Percentiles rank a stretch among this genome's conserved stretches.
Conservation (phyloP, 1,140 invertebrate species). For the Drosophila setifemur region DNA sequence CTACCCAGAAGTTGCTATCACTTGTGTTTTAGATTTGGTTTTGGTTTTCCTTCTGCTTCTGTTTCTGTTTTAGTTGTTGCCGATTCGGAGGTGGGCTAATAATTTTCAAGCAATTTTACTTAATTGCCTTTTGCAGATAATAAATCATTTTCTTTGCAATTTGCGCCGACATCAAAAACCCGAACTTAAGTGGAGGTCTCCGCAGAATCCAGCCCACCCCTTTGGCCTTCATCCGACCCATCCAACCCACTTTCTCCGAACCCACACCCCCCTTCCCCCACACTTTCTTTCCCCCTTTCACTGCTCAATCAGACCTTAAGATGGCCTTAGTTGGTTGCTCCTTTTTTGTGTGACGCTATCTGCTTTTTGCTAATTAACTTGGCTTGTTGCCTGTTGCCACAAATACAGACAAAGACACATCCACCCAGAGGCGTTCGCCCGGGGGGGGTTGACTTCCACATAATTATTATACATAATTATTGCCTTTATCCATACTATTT, state of each 20-base stretch:
- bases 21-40: slow-evolving; percentile 5
- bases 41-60: slow-evolving; percentile 10
- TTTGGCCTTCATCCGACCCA: background rate
- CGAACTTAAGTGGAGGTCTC: slow-evolving; percentile 41
- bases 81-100: slow-evolving; percentile 26
- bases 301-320: slow-evolving; percentile 41
- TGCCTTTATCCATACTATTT: no score
- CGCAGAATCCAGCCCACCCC: slow-evolving; percentile 15
- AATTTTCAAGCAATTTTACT: slow-evolving; percentile 74
- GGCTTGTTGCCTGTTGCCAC: slow-evolving; percentile 60
- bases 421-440: slow-evolving; percentile 7
- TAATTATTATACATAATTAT: no score
- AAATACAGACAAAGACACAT: slow-evolving; percentile 21
- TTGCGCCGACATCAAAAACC: slow-evolving; percentile 55
- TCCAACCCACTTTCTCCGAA: background rate
- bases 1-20: slow-evolving; percentile 27
- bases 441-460: no score
- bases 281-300: slow-evolving; percentile 4
- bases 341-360: slow-evolving; percentile 74
- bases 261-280: background rate
- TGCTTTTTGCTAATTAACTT: slow-evolving; percentile 79
- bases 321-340: slow-evolving; percentile 65
- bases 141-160: slow-evolving; percentile 74
- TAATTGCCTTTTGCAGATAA: slow-evolving; percentile 76
- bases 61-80: slow-evolving; percentile 1